phyloP scores from a whole-genome alignment of 2,113 vertebrate species.

The Ochotona curzoniae region DNA sequence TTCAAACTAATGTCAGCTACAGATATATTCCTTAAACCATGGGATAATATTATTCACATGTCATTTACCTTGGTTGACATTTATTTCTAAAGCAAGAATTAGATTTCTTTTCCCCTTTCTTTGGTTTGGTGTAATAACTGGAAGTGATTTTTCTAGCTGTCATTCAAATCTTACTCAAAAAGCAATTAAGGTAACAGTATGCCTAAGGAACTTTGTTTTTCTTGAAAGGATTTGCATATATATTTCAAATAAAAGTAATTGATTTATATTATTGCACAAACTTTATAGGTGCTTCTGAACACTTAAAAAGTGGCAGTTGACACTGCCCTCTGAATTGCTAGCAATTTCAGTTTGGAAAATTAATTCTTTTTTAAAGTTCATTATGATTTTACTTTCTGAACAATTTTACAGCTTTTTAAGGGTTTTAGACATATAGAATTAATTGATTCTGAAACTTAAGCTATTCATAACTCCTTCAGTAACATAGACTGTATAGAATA shows the following conservation, averaged over 20 bases:
- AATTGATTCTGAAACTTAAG: not conserved
- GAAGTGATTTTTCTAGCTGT: not conserved
- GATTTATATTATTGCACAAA: not conserved
- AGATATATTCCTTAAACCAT: not conserved
- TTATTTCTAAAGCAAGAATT: not conserved
- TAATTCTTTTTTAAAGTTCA: not conserved
- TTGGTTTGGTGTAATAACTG: not conserved
- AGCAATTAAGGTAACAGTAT: not conserved
- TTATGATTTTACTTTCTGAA: not conserved
- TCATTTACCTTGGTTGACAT: constrained; percentile 1
- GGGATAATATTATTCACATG: not conserved
- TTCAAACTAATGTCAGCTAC: not conserved
- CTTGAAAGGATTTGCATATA: not conserved
- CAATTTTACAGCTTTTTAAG: not conserved
- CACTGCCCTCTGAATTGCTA: not conserved
- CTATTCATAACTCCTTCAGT: not conserved
- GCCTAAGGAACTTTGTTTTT: not conserved
- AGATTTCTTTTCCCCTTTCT: not conserved
- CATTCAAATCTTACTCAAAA: constrained; percentile 11
- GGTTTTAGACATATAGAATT: not conserved
- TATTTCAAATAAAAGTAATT: not conserved
- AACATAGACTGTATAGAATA: fast-evolving
- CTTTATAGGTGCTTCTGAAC: not conserved
- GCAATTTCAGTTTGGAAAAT: not conserved
- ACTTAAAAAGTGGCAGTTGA: not conserved